Percentiles rank a stretch among this genome's conserved stretches.
Evolutionary conservation across 2,888 invertebrate species (phyloP).

Genomic region (Drosophila monieri): DNA sequence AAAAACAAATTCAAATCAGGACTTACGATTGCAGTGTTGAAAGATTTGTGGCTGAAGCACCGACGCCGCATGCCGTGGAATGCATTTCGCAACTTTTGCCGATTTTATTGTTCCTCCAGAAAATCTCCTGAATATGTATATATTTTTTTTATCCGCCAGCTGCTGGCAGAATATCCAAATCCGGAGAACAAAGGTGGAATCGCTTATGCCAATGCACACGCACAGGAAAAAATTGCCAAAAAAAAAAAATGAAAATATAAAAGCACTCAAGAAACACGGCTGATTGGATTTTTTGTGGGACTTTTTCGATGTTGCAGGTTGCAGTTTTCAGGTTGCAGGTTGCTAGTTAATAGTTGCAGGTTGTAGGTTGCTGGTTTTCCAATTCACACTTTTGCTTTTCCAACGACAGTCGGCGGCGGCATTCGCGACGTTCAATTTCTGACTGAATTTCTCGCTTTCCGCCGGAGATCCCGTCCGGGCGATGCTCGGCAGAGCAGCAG

Average conservation of each 20-base stretch:
- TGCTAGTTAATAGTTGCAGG: not conserved
- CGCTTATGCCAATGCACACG: slow-evolving; percentile 49
- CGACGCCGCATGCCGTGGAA: slow-evolving; percentile 81
- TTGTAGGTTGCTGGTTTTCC: not conserved
- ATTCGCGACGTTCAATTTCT: slow-evolving; percentile 63
- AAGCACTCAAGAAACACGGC: not conserved
- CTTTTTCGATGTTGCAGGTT: not conserved
- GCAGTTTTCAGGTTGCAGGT: not conserved
- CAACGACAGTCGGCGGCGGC: slow-evolving; percentile 38
- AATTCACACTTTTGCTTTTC: slow-evolving; percentile 16
- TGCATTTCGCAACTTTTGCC: slow-evolving; percentile 72
- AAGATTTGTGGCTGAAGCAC: slow-evolving; percentile 73
- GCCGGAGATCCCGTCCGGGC: slow-evolving; percentile 61
- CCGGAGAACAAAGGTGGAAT: slow-evolving; percentile 33
- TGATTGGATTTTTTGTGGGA: not conserved
- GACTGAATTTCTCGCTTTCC: slow-evolving; percentile 70
- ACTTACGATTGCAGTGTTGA: slow-evolving; percentile 74
- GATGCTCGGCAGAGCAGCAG: slow-evolving; percentile 23
- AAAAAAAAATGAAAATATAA: not conserved
- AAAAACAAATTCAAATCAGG: not conserved
- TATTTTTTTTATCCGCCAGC: slow-evolving; percentile 10
- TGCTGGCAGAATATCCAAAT: slow-evolving; percentile 16
- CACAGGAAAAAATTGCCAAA: slow-evolving; percentile 11
- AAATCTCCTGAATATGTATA: not conserved
- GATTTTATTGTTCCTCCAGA: slow-evolving; percentile 40